phyloP scores from a whole-genome alignment of 2,113 vertebrate genomes.

The Helogale parvula region DNA sequence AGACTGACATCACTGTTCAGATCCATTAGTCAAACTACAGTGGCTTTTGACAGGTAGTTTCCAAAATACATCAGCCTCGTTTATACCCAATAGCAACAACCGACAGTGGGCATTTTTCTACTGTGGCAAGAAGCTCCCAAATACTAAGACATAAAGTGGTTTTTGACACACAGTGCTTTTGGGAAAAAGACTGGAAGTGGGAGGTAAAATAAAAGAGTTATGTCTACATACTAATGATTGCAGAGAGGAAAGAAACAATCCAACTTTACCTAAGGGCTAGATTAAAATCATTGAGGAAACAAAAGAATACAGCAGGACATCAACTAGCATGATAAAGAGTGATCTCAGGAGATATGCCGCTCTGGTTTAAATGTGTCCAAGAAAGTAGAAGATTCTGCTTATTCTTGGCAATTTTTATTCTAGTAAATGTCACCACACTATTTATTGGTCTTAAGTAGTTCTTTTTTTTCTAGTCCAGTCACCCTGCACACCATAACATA shows the following conservation, averaged over 20 bases:
- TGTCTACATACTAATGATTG: not conserved
- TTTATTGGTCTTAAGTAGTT: not conserved
- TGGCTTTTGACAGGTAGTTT: constrained; percentile 37
- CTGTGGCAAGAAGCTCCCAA: not conserved
- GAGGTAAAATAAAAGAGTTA: not conserved
- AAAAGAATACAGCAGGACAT: not conserved
- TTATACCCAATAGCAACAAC: constrained; percentile 5
- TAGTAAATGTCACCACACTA: not conserved
- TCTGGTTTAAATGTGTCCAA: not conserved
- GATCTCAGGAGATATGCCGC: not conserved
- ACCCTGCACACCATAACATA: not conserved
- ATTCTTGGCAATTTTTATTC: not conserved
- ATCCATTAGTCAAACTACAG: not conserved
- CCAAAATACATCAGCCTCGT: not conserved
- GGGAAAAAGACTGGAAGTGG: not conserved
- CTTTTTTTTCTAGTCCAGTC: not conserved
- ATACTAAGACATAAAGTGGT: not conserved
- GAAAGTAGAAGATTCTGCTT: not conserved
- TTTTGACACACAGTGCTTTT: not conserved
- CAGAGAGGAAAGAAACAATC: not conserved
- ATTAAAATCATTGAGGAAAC: constrained; percentile 10
- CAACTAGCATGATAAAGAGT: not conserved
- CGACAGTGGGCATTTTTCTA: not conserved
- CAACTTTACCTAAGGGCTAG: not conserved
- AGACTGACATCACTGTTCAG: constrained; percentile 9